A percentile compares a stretch with the other conserved stretches of the same genome.
These are phyloP conservation scores for Globodera ellingtonae DNA, from an alignment of 1,140 invertebrate genomes.

Conservation along the genomic window DNA sequence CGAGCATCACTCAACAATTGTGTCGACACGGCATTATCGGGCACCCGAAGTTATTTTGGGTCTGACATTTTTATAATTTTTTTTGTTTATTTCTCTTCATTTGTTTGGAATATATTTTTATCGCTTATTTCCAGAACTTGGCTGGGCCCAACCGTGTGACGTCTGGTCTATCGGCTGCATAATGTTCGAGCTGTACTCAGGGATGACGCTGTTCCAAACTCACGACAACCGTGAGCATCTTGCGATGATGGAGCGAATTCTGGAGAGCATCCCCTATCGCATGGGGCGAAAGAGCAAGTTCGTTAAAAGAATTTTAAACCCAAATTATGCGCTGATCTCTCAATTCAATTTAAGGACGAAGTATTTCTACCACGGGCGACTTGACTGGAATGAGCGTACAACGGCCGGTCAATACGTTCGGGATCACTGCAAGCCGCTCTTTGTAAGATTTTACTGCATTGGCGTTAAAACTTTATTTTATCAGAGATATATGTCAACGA, in stretches of 20 bases:
- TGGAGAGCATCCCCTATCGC: conserved; percentile 90
- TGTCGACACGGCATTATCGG: conserved; percentile 96
- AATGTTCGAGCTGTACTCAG: conserved; percentile 93
- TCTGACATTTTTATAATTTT: conserved; percentile 65
- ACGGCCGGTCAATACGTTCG: conserved; percentile 93
- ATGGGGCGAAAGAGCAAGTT: conserved; percentile 88
- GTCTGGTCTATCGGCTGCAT: conserved; percentile 99
- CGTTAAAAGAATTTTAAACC: conserved; percentile 41
- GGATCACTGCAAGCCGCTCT: conserved; percentile 93
- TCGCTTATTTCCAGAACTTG: conserved; percentile 75
- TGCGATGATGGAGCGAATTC: conserved; percentile 98
- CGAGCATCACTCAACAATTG: conserved; percentile 98
- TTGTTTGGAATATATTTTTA: conserved; percentile 12
- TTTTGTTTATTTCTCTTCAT: conserved; percentile 21
- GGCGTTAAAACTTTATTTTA: conserved; percentile 54
- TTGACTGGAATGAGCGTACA: conserved; percentile 91
- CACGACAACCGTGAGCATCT: conserved; percentile 99
- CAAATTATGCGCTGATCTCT: conserved; percentile 5
- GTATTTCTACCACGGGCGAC: conserved; percentile 76
- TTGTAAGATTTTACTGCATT: conserved; percentile 70
- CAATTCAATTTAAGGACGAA: conserved; percentile 77
- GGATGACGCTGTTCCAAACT: conserved; percentile 95
- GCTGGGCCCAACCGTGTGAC: conserved; percentile 99
- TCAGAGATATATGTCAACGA: conserved; percentile 84
- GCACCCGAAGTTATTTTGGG: conserved; percentile 98